Evolutionary conservation across 1,140 invertebrate species (phyloP).

Genomic region (Scaptomyza graminum): DNA sequence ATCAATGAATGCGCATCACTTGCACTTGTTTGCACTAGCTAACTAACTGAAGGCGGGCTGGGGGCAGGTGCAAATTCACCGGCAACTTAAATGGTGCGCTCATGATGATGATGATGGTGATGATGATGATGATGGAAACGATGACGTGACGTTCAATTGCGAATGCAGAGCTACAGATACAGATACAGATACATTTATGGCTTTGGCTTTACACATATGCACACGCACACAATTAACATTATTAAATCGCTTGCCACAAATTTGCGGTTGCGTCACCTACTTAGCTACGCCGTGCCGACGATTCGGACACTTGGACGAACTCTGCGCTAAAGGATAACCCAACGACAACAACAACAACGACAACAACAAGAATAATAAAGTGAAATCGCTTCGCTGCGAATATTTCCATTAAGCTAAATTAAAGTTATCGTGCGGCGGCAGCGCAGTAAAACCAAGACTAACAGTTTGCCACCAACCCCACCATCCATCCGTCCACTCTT

Average conservation of each 20-base stretch:
- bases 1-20: conserved; percentile 82
- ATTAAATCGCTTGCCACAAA: conserved; percentile 79
- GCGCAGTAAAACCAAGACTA: conserved; percentile 40
- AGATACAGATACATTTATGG: conserved; percentile 39
- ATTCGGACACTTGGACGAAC: conserved; percentile 6
- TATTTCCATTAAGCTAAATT: conserved; percentile 82
- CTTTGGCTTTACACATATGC: background rate
- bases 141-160: conserved; percentile 67
- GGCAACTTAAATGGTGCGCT: conserved; percentile 67
- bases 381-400: conserved; percentile 39
- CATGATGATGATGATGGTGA: conserved; percentile 40
- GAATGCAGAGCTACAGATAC: conserved; percentile 10
- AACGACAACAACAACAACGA: conserved; percentile 31
- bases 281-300: conserved; percentile 47
- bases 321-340: conserved; percentile 38
- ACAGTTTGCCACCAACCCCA: conserved; percentile 11
- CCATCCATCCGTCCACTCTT: background rate
- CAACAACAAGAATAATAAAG: conserved; percentile 44
- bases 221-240: conserved; percentile 65
- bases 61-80: conserved; percentile 27
- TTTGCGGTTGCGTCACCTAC: conserved; percentile 82
- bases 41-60: conserved; percentile 9
- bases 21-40: conserved; percentile 75
- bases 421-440: conserved; percentile 74
- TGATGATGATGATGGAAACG: conserved; percentile 52